Base-by-base conservation (phyloP, 2,888 invertebrate species). In the Agelastica alni region DNA sequence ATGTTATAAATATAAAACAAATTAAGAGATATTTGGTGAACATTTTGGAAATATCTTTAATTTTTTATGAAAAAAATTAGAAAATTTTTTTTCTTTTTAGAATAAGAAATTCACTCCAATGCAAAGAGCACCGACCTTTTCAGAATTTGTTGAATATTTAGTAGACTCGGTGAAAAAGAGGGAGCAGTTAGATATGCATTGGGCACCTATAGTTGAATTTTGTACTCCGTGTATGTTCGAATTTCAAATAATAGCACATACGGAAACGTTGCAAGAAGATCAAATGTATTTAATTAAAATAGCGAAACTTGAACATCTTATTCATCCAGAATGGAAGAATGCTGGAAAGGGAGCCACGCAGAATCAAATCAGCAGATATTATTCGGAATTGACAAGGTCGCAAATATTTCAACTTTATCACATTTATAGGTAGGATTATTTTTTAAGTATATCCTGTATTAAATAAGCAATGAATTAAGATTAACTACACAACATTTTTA, bases 181-280 rank as follows among this genome's bases (percentile, higher is more conserved):
- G 22, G 79, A 84, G 42, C 78, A 82, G 2, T 78, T 91, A 61
- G 91, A 93, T 73, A 92, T 92, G 90, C 92, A 92, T 73, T 91
- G 91, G 87, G 88, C 89, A n/a, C 90, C 92, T 0, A 86, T 90
- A 64, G 85, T 87, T 0, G 85, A 85, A 68, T 91, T 92, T 74
- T 93, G 92, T 73, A 91, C 92, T 22, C 92, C 92, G 0, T 92
- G 92, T 76, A 85, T 89, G 78, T 88, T 91, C 65, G 83, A 87
- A 70, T 90, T 91, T 69, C 53, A 62, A 72, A 81, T 91, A 45
- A 87, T 91, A 64, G 83, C 89, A 52, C 91, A 91, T 78, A 91
- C 90, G 66, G 91, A 91, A 75, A 91, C 91, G 9, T 78, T 92
- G 43, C 87, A 89, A 85, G 87, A 88, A 72, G 91, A 92, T 78